Evolutionary conservation across 2,888 invertebrate genomes (phyloP), one percentile per base, ranked within the genome.

Genomic region (Drosophila prolongata): DNA sequence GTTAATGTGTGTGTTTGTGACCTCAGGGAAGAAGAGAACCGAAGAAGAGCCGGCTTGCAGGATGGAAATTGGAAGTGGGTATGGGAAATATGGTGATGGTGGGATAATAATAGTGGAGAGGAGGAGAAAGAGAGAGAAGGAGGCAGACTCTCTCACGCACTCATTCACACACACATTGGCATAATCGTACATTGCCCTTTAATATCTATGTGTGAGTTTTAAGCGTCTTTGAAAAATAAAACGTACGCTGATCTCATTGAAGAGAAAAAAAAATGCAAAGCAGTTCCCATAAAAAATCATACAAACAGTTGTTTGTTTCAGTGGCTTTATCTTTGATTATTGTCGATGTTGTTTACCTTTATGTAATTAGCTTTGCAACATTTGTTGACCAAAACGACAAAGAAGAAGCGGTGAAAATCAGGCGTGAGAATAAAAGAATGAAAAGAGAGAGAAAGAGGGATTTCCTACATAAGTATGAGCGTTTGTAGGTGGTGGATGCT

Each of bases 321-420:
- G 30, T 52, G 38, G 59, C 27, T 47, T 49, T 19, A n/a, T 30
- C 6, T 46, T 52, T 44, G 56, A 71, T 87, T 77, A 79, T 80
- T 88, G 77, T 80, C 16, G 73, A 76, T 80, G 78, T 87, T 86
- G 89, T 89, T 86, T 89, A 89, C 89, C 82, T 89, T 86, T 86
- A 86, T 82, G 86, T 89, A 86, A 89, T 89, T 85, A 87, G 84
- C 77, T 84, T 77, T 82, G 79, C 70, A 84, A 84, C 85, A 80
- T 76, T 8, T 85, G 73, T 67, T 68, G 70, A 53, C 49, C 68
- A 46, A 52, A 37, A 44, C 19, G 35, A 11, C 16, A 30, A 59
- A 19, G 34, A 24, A 65, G 52, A 65, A 64, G 38, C 35, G 42
- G 55, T 24, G 30, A 19, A 64, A 65, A 47, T 47, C 65, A 50